Conservation (phyloP, 2,797 vertebrate genomes). For the Bucorvus abyssinicus region DNA sequence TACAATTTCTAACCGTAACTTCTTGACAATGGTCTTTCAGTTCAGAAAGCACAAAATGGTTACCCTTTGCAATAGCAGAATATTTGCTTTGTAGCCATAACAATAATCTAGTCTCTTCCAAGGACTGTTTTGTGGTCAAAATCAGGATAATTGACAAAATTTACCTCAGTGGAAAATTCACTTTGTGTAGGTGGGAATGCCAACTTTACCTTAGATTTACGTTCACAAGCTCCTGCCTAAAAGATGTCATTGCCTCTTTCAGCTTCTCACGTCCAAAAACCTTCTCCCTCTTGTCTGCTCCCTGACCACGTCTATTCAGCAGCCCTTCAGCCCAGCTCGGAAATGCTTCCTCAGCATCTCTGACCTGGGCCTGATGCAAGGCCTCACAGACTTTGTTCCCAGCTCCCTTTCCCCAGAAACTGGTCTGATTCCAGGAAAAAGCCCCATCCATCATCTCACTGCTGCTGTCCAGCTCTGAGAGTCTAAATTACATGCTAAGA, state of each 20-base stretch:
- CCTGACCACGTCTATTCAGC: background rate
- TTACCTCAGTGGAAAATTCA: background rate
- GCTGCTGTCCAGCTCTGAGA: background rate
- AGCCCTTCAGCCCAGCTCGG: background rate
- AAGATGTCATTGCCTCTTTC: background rate
- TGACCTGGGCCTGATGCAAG: background rate
- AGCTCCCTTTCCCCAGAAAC: background rate
- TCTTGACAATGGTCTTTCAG: conserved; percentile 32
- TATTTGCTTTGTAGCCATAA: background rate
- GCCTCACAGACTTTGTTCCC: background rate
- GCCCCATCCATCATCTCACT: background rate
- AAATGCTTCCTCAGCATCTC: background rate
- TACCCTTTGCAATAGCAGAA: conserved; percentile 4
- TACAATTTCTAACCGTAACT: background rate
- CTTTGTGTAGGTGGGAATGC: background rate
- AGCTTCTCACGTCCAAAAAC: background rate
- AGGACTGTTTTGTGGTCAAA: background rate
- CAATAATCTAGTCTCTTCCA: background rate
- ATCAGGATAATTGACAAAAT: background rate
- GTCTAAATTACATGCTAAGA: background rate
- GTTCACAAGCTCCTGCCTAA: background rate
- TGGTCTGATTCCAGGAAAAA: background rate
- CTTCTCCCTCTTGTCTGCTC: background rate
- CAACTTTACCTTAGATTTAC: background rate
- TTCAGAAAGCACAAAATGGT: conserved; percentile 45